Base-by-base conservation (phyloP, 2,113 vertebrate species). In the Hyperopisus bebe region DNA sequence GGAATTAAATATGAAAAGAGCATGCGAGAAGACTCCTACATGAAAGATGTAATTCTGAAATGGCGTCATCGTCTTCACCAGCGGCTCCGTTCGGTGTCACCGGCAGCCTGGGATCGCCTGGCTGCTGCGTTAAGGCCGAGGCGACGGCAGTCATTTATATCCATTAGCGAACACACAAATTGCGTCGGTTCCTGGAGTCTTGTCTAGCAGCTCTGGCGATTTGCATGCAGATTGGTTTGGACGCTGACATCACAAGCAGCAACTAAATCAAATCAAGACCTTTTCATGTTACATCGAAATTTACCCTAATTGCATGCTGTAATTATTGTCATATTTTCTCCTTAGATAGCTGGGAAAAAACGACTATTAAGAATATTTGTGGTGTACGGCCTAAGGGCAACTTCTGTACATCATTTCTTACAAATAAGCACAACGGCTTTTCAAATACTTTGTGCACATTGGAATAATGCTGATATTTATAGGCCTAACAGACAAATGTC, bases 151-250 rank as follows among this genome's bases (percentile, higher is more conserved):
- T 53, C 85, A 53, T 87, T 87, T 87, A 50, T 87, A 53, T 87
- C 85, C 85, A 87, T 87, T 87, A 87, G 50, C 5, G 48, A 35
- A 53, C 11, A 53, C 31, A 31, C 85, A 53, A 19, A 87, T 87
- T 53, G 31, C 31, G 6, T 53, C 13, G 50, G 10, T 87, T 51
- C 47, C 27, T 1, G 27, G 11, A 87, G 44, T 31, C 85, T 21
- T 7, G 44, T 70, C 42, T 70, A 24, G 42, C 4, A 70, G 35
- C n/a, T 48, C 58, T 24, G 35, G 24, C 11, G 24, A 88, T 88
- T 88, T 88, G 87, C 58, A 88, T 88, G 87, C 62, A 88, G 44
- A 88, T 88, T 70, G 87, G 42, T 88, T 88, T 70, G 42, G 24
- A 17, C 9, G 86, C 35, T 44, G 35, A 24, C 44, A 47, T 70